phyloP scores from a whole-genome alignment of 2,113 vertebrate genomes.

The Python bivittatus region DNA sequence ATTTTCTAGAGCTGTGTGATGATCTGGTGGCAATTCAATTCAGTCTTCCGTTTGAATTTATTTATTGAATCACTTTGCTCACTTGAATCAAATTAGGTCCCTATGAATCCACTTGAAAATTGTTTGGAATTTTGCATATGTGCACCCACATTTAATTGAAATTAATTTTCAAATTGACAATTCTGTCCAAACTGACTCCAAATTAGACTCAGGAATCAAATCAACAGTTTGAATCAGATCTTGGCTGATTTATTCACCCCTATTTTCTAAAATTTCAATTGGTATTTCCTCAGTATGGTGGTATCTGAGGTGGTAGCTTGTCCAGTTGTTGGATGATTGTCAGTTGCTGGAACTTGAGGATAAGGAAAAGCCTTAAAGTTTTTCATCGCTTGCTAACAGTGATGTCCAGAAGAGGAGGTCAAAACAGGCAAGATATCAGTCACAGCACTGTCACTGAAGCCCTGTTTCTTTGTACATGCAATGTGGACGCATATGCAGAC shows the following conservation, averaged over 20 bases:
- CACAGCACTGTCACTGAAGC: not conserved
- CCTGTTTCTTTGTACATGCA: not conserved
- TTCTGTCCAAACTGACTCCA: not conserved
- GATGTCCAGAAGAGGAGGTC: not conserved
- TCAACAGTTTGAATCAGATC: not conserved
- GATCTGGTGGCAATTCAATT: not conserved
- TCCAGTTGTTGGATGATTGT: not conserved
- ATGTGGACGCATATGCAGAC: not conserved
- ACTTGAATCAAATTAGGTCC: not conserved
- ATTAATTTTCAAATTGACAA: not conserved
- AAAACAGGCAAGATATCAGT: not conserved
- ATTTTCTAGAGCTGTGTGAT: not conserved
- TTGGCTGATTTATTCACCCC: not conserved
- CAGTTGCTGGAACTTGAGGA: not conserved
- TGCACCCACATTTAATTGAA: not conserved
- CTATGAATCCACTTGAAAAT: not conserved
- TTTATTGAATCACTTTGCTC: not conserved
- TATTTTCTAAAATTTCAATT: not conserved
- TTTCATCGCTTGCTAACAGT: not conserved
- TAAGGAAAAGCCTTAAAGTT: not conserved
- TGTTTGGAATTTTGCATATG: not conserved
- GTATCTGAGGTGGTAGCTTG: not conserved
- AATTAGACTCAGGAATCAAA: not conserved
- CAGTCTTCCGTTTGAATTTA: not conserved
- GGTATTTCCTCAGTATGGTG: not conserved